Conservation (phyloP, 2,888 invertebrate species). For the Yponomeuta cagnagella region DNA sequence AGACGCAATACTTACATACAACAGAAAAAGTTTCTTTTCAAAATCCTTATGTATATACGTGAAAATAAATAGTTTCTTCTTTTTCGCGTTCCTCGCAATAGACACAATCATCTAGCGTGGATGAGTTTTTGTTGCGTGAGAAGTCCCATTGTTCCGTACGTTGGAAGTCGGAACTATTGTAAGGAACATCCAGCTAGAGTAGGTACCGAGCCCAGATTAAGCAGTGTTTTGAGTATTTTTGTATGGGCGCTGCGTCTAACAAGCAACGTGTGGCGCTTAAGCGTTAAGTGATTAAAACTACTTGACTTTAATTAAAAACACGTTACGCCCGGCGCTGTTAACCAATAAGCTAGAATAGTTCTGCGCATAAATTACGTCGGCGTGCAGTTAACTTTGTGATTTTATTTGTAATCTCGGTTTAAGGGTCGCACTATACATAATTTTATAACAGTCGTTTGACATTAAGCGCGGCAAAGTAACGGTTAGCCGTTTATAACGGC, state of each 20-base stretch:
- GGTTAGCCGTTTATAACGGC: slow-evolving; percentile 1
- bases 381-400: slow-evolving; percentile 35
- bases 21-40: slow-evolving; percentile 44
- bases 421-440: slow-evolving; percentile 40
- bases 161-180: slow-evolving; percentile 71
- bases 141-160: slow-evolving; percentile 66
- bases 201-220: slow-evolving; percentile 22
- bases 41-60: slow-evolving; percentile 47
- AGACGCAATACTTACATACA: not conserved
- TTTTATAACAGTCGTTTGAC: slow-evolving; percentile 31
- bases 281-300: slow-evolving; percentile 62
- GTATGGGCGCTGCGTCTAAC: slow-evolving; percentile 35
- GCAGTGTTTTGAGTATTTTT: slow-evolving; percentile 33
- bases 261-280: slow-evolving; percentile 59
- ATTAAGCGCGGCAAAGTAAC: not conserved
- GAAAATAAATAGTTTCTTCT: slow-evolving; percentile 44
- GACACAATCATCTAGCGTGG: slow-evolving; percentile 71
- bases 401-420: slow-evolving; percentile 41
- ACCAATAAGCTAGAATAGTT: slow-evolving; percentile 46
- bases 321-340: slow-evolving; percentile 41
- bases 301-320: slow-evolving; percentile 54
- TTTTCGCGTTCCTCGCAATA: slow-evolving; percentile 72
- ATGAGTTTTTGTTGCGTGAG: slow-evolving; percentile 73
- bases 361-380: slow-evolving; percentile 38
- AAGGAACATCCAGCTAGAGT: slow-evolving; percentile 58